Conservation (phyloP, 1,140 invertebrate species). For the Drosophila setifemur region DNA sequence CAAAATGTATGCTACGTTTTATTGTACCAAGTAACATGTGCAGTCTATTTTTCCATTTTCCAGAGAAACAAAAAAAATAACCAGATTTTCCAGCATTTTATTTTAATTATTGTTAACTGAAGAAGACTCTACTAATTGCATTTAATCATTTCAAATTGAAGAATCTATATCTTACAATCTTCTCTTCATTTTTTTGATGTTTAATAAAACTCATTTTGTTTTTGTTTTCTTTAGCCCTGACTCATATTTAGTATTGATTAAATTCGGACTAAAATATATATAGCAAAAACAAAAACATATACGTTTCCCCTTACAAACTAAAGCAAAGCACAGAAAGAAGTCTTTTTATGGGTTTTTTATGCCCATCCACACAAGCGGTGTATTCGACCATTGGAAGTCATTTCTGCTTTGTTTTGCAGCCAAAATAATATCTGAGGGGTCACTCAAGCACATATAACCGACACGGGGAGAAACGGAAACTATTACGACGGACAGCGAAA, state of each 20-base stretch:
- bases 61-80: constrained; percentile 3
- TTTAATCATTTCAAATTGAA: not conserved
- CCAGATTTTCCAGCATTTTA: too few relatives aligned
- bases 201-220: not conserved
- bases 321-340: not conserved
- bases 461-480: constrained; percentile 31
- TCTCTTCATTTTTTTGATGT: not conserved
- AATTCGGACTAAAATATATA: not conserved
- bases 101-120: too few relatives aligned
- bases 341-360: constrained; percentile 34
- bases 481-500: constrained; percentile 52
- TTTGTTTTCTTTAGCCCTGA: not conserved
- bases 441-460: constrained; percentile 21
- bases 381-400: constrained; percentile 18
- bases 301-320: not conserved
- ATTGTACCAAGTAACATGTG: constrained; percentile 22
- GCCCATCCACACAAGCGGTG: constrained; percentile 3
- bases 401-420: constrained; percentile 42
- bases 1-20: constrained; percentile 9
- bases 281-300: not conserved
- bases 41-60: not conserved
- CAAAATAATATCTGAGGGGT: constrained; percentile 58
- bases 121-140: too few relatives aligned
- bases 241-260: constrained; percentile 21
- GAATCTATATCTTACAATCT: not conserved